Percentiles rank a stretch among this genome's conserved stretches.
These are phyloP conservation scores for Bombus breviceps DNA, from an alignment of 1,140 invertebrate species.

Conservation along the genomic window DNA sequence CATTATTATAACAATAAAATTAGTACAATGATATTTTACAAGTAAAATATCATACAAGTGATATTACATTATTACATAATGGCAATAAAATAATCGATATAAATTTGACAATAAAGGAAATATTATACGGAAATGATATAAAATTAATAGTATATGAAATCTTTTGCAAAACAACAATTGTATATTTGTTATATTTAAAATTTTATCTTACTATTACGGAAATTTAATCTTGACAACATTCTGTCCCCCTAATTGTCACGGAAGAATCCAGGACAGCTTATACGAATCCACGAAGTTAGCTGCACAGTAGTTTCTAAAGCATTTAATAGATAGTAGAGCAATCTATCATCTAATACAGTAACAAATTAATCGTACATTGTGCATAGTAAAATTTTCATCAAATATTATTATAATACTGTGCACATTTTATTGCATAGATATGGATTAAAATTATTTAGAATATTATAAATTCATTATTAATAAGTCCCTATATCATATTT, in stretches of 20 bases:
- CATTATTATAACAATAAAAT: background rate
- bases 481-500: background rate
- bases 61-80: conserved; percentile 57
- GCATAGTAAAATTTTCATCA: background rate
- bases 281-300: background rate
- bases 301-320: background rate
- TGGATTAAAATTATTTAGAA: background rate
- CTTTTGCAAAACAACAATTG: background rate
- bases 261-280: background rate
- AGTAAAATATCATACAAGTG: background rate
- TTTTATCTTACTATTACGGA: conserved; percentile 57
- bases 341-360: background rate
- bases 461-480: background rate
- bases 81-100: conserved; percentile 18
- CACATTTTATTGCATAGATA: background rate
- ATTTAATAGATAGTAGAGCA: background rate
- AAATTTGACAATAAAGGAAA: conserved; percentile 1
- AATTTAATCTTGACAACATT: conserved; percentile 61
- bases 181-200: background rate
- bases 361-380: background rate
- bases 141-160: background rate
- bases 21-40: background rate
- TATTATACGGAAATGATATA: background rate
- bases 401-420: background rate
- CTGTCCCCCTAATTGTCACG: background rate